Base-by-base conservation (phyloP, 2,888 invertebrate genomes). In the Dilophus febrilis region DNA sequence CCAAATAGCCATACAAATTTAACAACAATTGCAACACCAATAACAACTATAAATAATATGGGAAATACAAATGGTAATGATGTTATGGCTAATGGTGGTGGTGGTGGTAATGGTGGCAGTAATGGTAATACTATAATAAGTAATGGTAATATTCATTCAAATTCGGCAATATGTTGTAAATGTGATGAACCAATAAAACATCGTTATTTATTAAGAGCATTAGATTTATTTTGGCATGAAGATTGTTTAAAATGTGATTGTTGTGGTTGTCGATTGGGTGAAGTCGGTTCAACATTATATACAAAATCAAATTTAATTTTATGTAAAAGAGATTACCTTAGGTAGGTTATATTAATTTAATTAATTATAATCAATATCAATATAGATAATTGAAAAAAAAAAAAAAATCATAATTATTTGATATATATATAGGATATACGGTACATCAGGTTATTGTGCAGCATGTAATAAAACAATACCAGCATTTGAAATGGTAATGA, bases 401-500 rank as follows among this genome's bases (percentile, higher is more conserved):
- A 32, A 32, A 32, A 13, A 13, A 32, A 32, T 32, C 4, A 10
- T 35, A 19, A 3, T 8, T 22, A 26, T 27, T 29, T 29, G 17
- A 19, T 34, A 17, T 34, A 4, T 37, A 28, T 58, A 49, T 70
- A 86, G 87, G 70, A 74, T 90, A 67, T 88, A 87, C 57, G 87
- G 88, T 48, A 81, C 79, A 53, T 86, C 86, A 30, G 88, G 88
- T 51, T 83, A 83, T 64, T 90, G 90, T 63, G 81, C 87, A 50
- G 88, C 87, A 42, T 91, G 90, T 67, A 80, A 79, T 65, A 88
- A 90, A 72, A 80, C 81, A 58, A 90, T 90, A 63, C 88, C 88
- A 45, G 87, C 90, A 48, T 90, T 88, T 65, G 90, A 90, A 68
- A 86, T 90, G 87, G 90, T 90, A 53, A 90, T 91, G 90, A 72